These are phyloP conservation scores for Dasysyrphus tricinctus DNA, from an alignment of 2,888 invertebrate species.

Conservation along the genomic window DNA sequence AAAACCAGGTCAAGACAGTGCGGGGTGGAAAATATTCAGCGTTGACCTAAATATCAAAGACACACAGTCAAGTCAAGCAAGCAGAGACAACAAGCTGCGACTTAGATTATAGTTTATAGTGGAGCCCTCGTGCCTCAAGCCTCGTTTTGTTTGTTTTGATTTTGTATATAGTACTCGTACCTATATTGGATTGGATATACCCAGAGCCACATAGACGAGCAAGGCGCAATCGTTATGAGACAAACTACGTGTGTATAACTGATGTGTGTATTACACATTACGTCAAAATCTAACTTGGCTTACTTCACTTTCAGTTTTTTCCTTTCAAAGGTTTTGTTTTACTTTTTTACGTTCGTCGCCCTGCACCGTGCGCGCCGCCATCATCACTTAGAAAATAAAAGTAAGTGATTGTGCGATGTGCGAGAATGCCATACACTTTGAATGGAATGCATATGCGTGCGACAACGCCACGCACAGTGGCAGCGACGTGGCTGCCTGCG, in stretches of 20 bases:
- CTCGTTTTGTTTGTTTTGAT: conserved; percentile 29
- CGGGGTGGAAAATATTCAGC: conserved; percentile 45
- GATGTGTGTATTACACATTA: conserved; percentile 37
- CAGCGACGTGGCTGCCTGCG: conserved; percentile 15
- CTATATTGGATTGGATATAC: not conserved
- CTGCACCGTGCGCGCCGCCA: not conserved
- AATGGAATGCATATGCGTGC: conserved; percentile 63
- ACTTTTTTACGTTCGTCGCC: conserved; percentile 23
- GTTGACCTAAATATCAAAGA: conserved; percentile 69
- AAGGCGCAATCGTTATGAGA: conserved; percentile 32
- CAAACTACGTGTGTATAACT: conserved; percentile 39
- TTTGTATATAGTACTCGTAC: too few relatives aligned
- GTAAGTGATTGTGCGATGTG: conserved; percentile 36
- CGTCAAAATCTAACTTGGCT: conserved; percentile 61
- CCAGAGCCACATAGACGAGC: not conserved
- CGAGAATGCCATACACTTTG: conserved; percentile 59
- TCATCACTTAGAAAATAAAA: conserved; percentile 5
- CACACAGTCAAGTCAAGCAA: conserved; percentile 42
- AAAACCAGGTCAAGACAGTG: conserved; percentile 62
- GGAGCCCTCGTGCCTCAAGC: conserved; percentile 46
- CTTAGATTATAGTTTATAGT: conserved; percentile 40
- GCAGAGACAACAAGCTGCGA: conserved; percentile 58
- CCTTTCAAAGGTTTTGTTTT: conserved; percentile 40
- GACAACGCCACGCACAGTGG: conserved; percentile 33
- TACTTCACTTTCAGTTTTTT: conserved; percentile 57